Base-by-base conservation (phyloP, 2,888 invertebrate species). In the Synanthedon myopaeformis region DNA sequence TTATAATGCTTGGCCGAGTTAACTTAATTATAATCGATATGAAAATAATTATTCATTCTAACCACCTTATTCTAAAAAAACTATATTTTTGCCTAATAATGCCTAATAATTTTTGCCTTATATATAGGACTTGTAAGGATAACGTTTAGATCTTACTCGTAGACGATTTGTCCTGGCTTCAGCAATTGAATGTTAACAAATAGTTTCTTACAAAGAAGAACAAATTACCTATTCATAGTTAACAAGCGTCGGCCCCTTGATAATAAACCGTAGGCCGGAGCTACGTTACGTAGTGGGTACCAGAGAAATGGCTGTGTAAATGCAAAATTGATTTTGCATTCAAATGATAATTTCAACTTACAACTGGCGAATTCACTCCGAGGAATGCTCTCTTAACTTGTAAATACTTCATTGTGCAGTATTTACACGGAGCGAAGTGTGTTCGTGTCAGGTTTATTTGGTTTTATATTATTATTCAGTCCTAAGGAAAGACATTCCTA, bases 281-380 rank as follows among this genome's bases (percentile, higher is more conserved):
- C 35, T 35, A 35, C 35, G 10, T 35, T 35, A 35, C 35, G 35
- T 35, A 66, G 65, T 65, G 65, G 67, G 70, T 64, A 56, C 64
- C 58, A 61, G 67, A 68, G 66, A 74, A 81, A 79, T 72, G 71
- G 68, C 69, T 69, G 67, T 70, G 76, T 72, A 79, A 76, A 74
- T 74, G 72, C 72, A 68, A 74, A 79, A 80, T 80, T 78, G 79
- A 79, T 80, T 79, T 77, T 72, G 69, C 72, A 82, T 82, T 80
- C 73, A 78, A 75, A 82, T 80, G 76, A 79, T 82, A 79, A 82
- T 79, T 74, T 63, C 23, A 58, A 71, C 70, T 56, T 54, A 67
- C 67, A 72, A 69, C 64, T 63, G 66, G 68, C 64, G 63, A 74
- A 74, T 75, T 74, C 64, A 61, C 63, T 59, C 57, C 52, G 59